Percentiles rank a stretch among this genome's conserved stretches.
These are phyloP conservation scores for Bryconaethiops microstoma DNA, from an alignment of 2,797 vertebrate species.

Conservation along the genomic window DNA sequence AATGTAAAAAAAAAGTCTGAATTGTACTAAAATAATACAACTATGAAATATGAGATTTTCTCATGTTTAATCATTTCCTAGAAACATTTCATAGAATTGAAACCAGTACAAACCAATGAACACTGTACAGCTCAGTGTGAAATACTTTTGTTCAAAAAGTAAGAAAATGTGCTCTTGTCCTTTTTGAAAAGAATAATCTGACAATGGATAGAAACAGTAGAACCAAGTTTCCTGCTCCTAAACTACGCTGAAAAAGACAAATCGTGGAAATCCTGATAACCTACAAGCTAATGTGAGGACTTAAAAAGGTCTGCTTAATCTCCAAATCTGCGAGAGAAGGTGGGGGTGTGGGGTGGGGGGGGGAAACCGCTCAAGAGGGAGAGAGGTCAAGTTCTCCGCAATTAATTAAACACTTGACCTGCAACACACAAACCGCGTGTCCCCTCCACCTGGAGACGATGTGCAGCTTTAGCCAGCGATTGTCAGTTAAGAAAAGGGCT, in stretches of 20 bases:
- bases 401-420: constrained; percentile 12
- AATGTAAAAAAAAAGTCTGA: too few relatives aligned
- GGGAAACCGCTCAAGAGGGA: not conserved
- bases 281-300: not conserved
- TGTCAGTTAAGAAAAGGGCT: not conserved
- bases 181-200: not conserved
- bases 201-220: too few relatives aligned
- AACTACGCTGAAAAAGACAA: constrained; percentile 14
- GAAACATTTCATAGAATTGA: too few relatives aligned
- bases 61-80: too few relatives aligned
- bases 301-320: constrained; percentile 11
- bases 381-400: not conserved
- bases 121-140: too few relatives aligned
- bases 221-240: too few relatives aligned
- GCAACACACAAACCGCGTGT: not conserved
- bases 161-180: too few relatives aligned
- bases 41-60: too few relatives aligned
- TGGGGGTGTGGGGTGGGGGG: too few relatives aligned
- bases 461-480: not conserved
- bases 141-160: too few relatives aligned
- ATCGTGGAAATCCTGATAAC: not conserved
- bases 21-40: too few relatives aligned
- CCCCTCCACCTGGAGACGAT: not conserved
- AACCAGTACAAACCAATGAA: too few relatives aligned
- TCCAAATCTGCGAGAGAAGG: not conserved